Percentiles rank a stretch among this genome's conserved stretches.
Conservation (phyloP, 2,797 vertebrate species). For the Crocidura indochinensis region DNA sequence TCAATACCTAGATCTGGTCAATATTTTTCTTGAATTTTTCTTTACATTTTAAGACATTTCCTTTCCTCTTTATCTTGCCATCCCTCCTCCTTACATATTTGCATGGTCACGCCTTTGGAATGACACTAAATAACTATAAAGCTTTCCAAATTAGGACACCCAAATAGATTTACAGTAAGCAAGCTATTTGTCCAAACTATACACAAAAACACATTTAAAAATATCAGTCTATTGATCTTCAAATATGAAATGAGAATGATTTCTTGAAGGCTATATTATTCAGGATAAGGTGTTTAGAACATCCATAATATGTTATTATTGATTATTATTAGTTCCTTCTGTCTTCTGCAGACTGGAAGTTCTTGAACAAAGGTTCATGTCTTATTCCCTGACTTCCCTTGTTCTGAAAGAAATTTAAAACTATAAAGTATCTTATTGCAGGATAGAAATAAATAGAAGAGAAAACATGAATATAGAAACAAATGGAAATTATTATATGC, state of each 20-base stretch:
- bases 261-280: background rate
- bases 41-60: background rate
- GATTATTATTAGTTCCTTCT: background rate
- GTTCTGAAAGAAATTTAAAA: background rate
- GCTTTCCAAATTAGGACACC: background rate
- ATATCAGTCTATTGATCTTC: background rate
- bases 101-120: background rate
- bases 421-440: conserved; percentile 17
- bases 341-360: background rate
- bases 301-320: background rate
- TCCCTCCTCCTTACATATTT: background rate
- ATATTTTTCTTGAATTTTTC: conserved; percentile 51
- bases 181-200: background rate
- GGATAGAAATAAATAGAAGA: background rate
- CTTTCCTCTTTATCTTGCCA: background rate
- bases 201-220: background rate
- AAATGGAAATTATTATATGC: background rate
- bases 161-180: background rate
- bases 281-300: background rate
- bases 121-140: background rate
- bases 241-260: conserved; percentile 36
- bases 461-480: background rate
- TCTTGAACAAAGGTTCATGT: background rate
- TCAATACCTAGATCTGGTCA: conserved; percentile 58
- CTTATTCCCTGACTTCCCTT: background rate